Conservation (phyloP, 2,797 vertebrate genomes). For the Aldrovandia affinis region DNA sequence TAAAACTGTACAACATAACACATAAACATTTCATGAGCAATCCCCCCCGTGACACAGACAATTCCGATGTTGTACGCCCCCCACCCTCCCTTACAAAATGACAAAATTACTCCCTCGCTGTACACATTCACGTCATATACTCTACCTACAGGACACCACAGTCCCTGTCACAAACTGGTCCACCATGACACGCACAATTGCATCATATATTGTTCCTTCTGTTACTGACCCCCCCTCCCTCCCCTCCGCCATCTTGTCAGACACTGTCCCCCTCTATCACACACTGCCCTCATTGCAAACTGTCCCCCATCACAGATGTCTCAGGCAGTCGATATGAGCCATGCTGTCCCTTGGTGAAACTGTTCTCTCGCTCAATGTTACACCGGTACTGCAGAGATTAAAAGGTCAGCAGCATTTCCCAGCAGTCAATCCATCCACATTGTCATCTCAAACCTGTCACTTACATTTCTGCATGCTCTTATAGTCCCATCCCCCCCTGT, state of each 20-base stretch:
- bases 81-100: not conserved
- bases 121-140: not conserved
- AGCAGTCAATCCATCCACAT: not conserved
- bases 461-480: not conserved
- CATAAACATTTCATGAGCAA: not conserved
- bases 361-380: not conserved
- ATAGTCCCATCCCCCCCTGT: not conserved
- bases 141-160: not conserved
- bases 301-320: constrained; percentile 6
- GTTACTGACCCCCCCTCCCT: not conserved
- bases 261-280: not conserved
- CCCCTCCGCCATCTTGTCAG: not conserved
- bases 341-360: not conserved
- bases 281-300: not conserved
- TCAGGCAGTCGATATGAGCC: not conserved
- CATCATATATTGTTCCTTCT: not conserved
- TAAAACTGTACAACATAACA: not conserved
- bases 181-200: not conserved
- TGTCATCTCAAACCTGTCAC: not conserved
- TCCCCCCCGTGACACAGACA: too few relatives aligned
- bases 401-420: not conserved
- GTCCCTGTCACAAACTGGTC: not conserved
- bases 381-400: not conserved
- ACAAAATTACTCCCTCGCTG: not conserved
- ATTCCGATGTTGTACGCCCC: too few relatives aligned